phyloP scores from a whole-genome alignment of 2,888 invertebrate genomes.

The Ligdia adustata region DNA sequence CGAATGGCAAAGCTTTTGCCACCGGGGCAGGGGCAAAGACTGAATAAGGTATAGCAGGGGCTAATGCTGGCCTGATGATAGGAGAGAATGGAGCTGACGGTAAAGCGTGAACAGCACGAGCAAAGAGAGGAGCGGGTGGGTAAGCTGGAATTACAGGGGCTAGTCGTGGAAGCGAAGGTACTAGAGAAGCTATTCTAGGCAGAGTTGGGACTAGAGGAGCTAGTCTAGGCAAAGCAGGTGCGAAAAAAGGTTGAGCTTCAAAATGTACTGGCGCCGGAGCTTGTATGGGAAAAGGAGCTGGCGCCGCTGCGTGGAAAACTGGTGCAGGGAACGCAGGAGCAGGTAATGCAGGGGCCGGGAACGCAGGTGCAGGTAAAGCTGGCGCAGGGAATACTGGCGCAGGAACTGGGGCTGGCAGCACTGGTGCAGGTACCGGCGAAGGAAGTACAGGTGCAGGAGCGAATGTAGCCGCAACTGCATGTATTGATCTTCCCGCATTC shows the following conservation, averaged over 20 bases:
- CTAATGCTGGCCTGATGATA: constrained; percentile 49
- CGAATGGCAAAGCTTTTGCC: constrained; percentile 49
- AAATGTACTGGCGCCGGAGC: constrained; percentile 21
- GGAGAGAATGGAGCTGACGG: constrained; percentile 56
- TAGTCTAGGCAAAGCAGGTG: constrained; percentile 36
- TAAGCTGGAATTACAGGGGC: constrained; percentile 29
- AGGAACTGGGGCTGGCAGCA: constrained; percentile 40
- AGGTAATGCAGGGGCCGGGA: constrained; percentile 22
- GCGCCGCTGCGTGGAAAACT: constrained; percentile 16
- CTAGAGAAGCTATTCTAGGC: constrained; percentile 29
- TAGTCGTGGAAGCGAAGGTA: constrained; percentile 32
- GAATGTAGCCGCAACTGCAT: constrained; percentile 57
- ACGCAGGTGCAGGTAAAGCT: constrained; percentile 29
- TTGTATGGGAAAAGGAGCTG: constrained; percentile 25
- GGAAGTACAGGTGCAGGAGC: constrained; percentile 41
- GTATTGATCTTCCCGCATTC: constrained; percentile 67
- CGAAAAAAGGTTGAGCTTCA: constrained; percentile 32
- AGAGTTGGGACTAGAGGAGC: constrained; percentile 29
- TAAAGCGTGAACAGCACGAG: constrained; percentile 38
- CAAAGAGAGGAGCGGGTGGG: constrained; percentile 42
- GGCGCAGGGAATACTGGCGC: constrained; percentile 37
- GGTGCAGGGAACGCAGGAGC: constrained; percentile 33
- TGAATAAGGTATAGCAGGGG: constrained; percentile 45
- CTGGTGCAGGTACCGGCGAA: constrained; percentile 42
- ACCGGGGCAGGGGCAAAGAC: constrained; percentile 53